Evolutionary conservation across 1,140 invertebrate species (phyloP).

Genomic region (Venturia canescens): DNA sequence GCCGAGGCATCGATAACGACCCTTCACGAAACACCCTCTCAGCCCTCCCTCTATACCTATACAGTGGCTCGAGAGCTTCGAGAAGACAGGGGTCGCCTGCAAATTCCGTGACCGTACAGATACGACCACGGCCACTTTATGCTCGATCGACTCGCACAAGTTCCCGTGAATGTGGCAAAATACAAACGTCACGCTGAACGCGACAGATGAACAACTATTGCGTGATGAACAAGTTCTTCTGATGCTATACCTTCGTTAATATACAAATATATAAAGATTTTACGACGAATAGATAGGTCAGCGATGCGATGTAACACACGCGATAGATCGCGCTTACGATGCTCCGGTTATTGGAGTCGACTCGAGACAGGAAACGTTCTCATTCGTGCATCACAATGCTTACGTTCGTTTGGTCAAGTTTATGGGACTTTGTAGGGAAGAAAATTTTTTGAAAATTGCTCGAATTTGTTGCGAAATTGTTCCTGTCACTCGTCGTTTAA

Average conservation of each 20-base stretch:
- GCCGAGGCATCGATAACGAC: conserved; percentile 54
- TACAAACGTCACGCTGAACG: not conserved
- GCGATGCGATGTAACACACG: no score
- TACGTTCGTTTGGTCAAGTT: no score
- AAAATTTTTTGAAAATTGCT: no score
- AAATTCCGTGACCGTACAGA: conserved; percentile 36
- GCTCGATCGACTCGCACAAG: conserved; percentile 18
- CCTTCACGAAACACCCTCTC: conserved; percentile 17
- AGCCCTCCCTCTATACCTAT: not conserved
- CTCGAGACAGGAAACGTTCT: not conserved
- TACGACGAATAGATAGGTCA: no score
- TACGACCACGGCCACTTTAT: conserved; percentile 32
- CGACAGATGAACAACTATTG: conserved; percentile 11
- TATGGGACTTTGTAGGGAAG: no score
- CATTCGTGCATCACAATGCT: no score
- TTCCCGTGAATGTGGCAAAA: not conserved
- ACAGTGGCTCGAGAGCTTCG: not conserved
- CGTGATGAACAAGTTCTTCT: not conserved
- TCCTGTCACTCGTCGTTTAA: no score
- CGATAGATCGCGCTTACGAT: not conserved
- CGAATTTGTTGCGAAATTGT: no score
- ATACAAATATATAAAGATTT: no score
- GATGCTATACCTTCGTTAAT: no score
- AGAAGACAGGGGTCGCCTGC: conserved; percentile 21
- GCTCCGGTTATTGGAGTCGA: not conserved